Conservation (phyloP, 2,888 invertebrate species). For the Acrobasis repandana region DNA sequence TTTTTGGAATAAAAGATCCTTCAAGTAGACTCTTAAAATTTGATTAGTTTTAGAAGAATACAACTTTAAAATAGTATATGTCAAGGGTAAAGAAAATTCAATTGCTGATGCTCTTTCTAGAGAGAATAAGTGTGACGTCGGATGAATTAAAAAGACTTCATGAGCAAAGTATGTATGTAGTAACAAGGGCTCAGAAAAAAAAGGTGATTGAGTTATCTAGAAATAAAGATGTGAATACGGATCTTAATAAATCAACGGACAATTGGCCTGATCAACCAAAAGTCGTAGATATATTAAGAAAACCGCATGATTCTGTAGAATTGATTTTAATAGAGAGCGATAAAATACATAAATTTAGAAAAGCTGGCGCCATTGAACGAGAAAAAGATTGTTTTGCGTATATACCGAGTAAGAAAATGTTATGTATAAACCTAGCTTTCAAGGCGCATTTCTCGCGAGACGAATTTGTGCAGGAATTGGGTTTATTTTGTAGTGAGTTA, state of each 20-base stretch:
- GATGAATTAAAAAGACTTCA: constrained; percentile 29
- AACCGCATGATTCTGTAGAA: too few relatives aligned
- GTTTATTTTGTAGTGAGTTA: not conserved
- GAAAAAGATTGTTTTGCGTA: not conserved
- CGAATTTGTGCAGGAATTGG: not conserved
- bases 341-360: too few relatives aligned
- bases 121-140: constrained; percentile 27
- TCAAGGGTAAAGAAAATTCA: constrained; percentile 30
- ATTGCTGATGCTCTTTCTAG: constrained; percentile 31
- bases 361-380: too few relatives aligned
- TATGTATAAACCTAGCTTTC: not conserved
- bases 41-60: constrained; percentile 12
- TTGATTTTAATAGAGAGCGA: too few relatives aligned
- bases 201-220: too few relatives aligned
- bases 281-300: too few relatives aligned
- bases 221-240: too few relatives aligned
- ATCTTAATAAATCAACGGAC: too few relatives aligned
- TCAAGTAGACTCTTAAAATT: constrained; percentile 29
- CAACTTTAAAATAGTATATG: constrained; percentile 26
- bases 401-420: not conserved
- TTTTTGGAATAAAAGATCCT: constrained; percentile 16
- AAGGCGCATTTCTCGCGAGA: not conserved
- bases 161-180: not conserved
- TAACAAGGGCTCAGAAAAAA: not conserved
- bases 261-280: too few relatives aligned